Base-by-base conservation (phyloP, 2,888 invertebrate species). In the Halocaridina rubra region DNA sequence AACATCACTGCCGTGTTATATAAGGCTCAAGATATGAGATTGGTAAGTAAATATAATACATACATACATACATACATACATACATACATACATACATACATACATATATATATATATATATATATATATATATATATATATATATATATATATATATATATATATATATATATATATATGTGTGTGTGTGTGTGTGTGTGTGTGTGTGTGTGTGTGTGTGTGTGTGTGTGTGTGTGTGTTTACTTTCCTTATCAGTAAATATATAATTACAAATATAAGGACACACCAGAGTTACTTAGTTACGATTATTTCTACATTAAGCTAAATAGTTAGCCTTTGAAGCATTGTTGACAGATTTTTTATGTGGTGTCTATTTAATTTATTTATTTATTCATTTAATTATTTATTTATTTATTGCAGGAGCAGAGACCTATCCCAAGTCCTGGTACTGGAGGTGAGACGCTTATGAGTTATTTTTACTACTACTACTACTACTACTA, bases 1-100 rank as follows among this genome's bases (percentile, higher is more conserved):
- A 84, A 84, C 71, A 22, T 84, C 30, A 57, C 84, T 1, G 77
- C 79, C 10, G 84, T 84, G 72, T 75, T 84, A 22, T 39, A 84
- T 59, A 71, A 57, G 10, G 84, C 84, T 10, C 32, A 69, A 27
- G 84, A 84, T 33, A 29, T 84, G 78, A 30, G 79, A 22, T 61
- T 84, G 30, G 84, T 80, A 33, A 71, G 80, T 53, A 39, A 39
- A 39, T 39, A 39, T 39, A 39, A 39, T 39, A 39, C 13, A 39
- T 39, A 39, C 13, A 39, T 39, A 39, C 13, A 39, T 39, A 39
- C 13, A 39, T 39, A 39, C 13, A 39, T 39, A 39, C 13, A 39
- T 39, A 39, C 13, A 39, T 39, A 39, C 13, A 39, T 39, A 39
- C 13, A 39, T 39, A 39, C 13, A 39, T 39, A 39, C 13, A 39